Conservation (phyloP, 1,140 invertebrate species). For the Nomia melanderi region DNA sequence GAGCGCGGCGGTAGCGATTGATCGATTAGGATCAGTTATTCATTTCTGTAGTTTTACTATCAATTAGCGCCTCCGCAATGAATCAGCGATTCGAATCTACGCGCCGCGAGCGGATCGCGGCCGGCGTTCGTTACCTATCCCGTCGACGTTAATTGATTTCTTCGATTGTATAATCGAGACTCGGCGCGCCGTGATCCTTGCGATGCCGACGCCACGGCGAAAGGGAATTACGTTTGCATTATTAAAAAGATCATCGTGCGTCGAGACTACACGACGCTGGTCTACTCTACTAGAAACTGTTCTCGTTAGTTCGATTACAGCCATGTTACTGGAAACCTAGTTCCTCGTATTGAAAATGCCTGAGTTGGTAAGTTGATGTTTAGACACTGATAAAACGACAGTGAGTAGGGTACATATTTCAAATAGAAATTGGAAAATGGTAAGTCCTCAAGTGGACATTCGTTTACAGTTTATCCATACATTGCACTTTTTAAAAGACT, state of each 20-base stretch:
- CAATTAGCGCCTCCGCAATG: slow-evolving; percentile 69
- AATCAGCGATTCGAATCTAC: slow-evolving; percentile 61
- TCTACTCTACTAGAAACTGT: not conserved
- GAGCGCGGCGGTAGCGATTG: slow-evolving; percentile 59
- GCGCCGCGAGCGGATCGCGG: not conserved
- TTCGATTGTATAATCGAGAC: slow-evolving; percentile 63
- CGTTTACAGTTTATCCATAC: too few relatives aligned
- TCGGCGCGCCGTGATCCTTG: slow-evolving; percentile 5
- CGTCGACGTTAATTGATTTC: slow-evolving; percentile 71
- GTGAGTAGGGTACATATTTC: too few relatives aligned
- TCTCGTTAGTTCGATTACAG: not conserved
- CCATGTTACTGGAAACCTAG: too few relatives aligned
- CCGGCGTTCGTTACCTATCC: slow-evolving; percentile 44
- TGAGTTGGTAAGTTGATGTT: too few relatives aligned
- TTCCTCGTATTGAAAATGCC: too few relatives aligned
- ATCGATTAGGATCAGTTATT: slow-evolving; percentile 68
- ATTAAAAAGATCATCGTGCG: slow-evolving; percentile 32
- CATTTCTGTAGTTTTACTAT: slow-evolving; percentile 67
- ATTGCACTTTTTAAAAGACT: too few relatives aligned
- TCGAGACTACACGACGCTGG: not conserved
- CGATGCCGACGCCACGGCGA: slow-evolving; percentile 14
- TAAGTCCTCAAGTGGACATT: too few relatives aligned
- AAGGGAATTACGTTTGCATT: slow-evolving; percentile 33
- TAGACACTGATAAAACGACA: too few relatives aligned
- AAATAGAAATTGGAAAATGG: too few relatives aligned